Percentiles rank a stretch among this genome's conserved stretches.
These are phyloP conservation scores for Malaclemys terrapin DNA, from an alignment of 2,113 vertebrate species.

Conservation along the genomic window DNA sequence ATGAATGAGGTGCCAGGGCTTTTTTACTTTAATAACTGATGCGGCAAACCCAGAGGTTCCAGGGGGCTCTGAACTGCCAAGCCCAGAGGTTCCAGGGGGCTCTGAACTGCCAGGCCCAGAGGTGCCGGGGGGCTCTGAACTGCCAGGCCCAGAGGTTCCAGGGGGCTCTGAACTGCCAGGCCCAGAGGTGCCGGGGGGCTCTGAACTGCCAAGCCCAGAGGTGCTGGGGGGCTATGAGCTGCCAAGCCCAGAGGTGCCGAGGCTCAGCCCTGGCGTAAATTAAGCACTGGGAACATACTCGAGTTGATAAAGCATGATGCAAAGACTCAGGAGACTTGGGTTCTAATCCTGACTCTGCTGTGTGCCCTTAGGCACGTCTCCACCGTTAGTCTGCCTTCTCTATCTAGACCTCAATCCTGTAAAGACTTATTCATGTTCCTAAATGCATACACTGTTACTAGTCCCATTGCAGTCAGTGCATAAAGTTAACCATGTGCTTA, in stretches of 20 bases:
- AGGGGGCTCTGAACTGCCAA: too few species aligned
- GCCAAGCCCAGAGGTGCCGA: too few species aligned
- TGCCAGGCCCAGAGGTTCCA: too few species aligned
- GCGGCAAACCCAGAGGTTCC: too few species aligned
- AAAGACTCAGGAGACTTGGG: not conserved
- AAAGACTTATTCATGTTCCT: not conserved
- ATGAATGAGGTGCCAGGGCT: too few species aligned
- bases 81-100: too few species aligned
- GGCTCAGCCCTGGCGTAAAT: not conserved
- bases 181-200: fast-evolving
- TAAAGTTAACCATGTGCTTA: not conserved
- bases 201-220: too few species aligned
- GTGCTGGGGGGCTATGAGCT: too few species aligned
- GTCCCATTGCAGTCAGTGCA: not conserved
- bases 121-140: too few species aligned
- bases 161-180: fast-evolving
- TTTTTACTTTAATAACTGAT: too few species aligned
- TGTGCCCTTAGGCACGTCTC: not conserved
- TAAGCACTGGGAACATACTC: not conserved
- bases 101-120: too few species aligned
- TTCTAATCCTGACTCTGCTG: not conserved
- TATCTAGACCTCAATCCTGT: not conserved
- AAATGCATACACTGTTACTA: not conserved
- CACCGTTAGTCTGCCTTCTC: not conserved
- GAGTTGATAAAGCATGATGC: not conserved